Conservation (phyloP, 2,797 vertebrate species). For the Sebastes kiyomatsui region DNA sequence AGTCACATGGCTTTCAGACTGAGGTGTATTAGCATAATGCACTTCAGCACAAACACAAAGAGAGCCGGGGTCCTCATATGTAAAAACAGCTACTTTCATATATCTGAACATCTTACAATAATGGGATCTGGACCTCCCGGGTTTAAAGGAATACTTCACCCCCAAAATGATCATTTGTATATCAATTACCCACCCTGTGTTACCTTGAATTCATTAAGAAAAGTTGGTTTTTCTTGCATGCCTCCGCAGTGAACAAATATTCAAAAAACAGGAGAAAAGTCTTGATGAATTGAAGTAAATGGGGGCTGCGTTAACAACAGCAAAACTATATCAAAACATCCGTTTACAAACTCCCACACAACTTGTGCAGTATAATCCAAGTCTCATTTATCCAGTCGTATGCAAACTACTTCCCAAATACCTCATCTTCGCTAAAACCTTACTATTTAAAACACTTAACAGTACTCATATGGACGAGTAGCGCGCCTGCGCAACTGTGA, state of each 20-base stretch:
- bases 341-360: neutral
- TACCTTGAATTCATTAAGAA: neutral
- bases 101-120: constrained; percentile 24
- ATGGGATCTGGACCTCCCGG: constrained; percentile 33
- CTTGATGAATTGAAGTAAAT: neutral
- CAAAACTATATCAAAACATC: neutral
- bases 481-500: too few species aligned
- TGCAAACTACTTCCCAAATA: neutral
- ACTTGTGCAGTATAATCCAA: neutral
- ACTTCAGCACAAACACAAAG: constrained; percentile 4
- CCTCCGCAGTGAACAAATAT: neutral
- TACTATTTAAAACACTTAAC: neutral
- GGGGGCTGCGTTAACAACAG: neutral
- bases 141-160: constrained; percentile 5
- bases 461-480: too few species aligned
- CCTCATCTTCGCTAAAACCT: neutral
- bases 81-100: constrained; percentile 8
- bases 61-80: neutral
- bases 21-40: neutral
- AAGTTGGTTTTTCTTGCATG: neutral
- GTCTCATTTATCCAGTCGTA: neutral
- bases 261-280: neutral
- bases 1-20: neutral
- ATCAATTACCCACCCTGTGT: neutral
- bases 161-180: neutral